A percentile compares a stretch with the other conserved stretches of the same genome.
These are phyloP conservation scores for Pterocles gutturalis DNA, from an alignment of 2,113 vertebrate species.

Conservation along the genomic window DNA sequence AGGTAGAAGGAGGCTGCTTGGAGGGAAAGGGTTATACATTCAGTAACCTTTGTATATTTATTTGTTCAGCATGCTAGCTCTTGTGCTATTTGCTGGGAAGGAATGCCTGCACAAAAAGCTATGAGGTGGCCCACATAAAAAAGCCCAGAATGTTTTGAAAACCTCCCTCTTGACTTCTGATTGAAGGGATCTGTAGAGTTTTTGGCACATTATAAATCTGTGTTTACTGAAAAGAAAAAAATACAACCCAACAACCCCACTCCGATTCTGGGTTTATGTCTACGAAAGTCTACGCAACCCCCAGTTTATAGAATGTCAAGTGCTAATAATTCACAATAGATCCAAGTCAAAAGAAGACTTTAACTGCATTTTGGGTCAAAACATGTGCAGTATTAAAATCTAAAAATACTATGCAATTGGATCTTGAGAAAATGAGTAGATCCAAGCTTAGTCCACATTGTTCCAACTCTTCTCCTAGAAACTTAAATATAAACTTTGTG, in stretches of 20 bases:
- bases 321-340: conserved; percentile 42
- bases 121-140: background rate
- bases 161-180: conserved; percentile 1
- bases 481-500: conserved; percentile 46
- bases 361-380: conserved; percentile 54
- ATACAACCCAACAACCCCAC: background rate
- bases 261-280: background rate
- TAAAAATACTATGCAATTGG: conserved; percentile 39
- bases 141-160: conserved; percentile 50
- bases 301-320: conserved; percentile 52
- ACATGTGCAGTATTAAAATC: conserved; percentile 31
- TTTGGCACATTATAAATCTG: conserved; percentile 40
- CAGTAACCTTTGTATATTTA: conserved; percentile 34
- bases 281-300: conserved; percentile 7
- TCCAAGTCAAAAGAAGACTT: conserved; percentile 49
- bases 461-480: conserved; percentile 36
- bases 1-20: background rate
- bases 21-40: conserved; percentile 21
- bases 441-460: conserved; percentile 16
- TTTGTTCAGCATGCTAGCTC: conserved; percentile 58
- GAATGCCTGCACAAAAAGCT: conserved; percentile 51
- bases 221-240: conserved; percentile 40
- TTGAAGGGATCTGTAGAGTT: background rate
- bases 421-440: conserved; percentile 11
- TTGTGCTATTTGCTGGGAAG: conserved; percentile 62